Conservation (phyloP, 2,888 invertebrate genomes). For the Scaeva pyrastri region DNA sequence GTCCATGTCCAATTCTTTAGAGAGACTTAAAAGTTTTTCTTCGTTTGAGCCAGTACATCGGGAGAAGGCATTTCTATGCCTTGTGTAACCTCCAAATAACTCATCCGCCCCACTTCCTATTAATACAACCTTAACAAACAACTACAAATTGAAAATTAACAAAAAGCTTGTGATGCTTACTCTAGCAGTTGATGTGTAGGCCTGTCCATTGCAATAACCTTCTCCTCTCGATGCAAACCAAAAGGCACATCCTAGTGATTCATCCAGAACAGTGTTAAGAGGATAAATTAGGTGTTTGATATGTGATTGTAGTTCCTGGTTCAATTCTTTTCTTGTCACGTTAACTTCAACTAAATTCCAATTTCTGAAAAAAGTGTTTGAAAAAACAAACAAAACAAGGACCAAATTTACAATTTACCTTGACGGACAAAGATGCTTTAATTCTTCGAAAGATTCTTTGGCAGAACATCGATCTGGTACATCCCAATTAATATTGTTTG, state of each 20-base stretch:
- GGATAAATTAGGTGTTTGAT: constrained; percentile 94
- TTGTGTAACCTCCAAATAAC: constrained; percentile 96
- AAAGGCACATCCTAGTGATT: constrained; percentile 96
- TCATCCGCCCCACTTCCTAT: constrained; percentile 99
- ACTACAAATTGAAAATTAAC: not conserved
- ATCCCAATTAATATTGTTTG: constrained; percentile 84
- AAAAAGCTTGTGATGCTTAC: constrained; percentile 62
- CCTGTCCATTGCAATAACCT: constrained; percentile 82
- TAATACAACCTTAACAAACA: constrained; percentile 87
- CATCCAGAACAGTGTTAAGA: constrained; percentile 94
- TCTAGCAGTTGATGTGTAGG: constrained; percentile 77
- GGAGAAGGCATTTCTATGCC: constrained; percentile 91
- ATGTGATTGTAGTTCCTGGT: constrained; percentile 85
- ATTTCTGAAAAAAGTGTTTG: constrained; percentile 85
- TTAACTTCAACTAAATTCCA: constrained; percentile 95
- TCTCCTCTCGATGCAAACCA: constrained; percentile 97
- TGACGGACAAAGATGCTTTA: constrained; percentile 88
- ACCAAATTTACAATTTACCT: constrained; percentile 82
- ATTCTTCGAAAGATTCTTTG: constrained; percentile 87
- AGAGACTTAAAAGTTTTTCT: constrained; percentile 84
- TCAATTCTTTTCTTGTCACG: constrained; percentile 88
- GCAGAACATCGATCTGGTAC: constrained; percentile 95
- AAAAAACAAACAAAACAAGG: too few species aligned
- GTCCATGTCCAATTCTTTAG: constrained; percentile 89
- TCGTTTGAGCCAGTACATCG: constrained; percentile 85